Conservation (phyloP, 2,797 vertebrate genomes). For the Xiphorhynchus erythropygius region DNA sequence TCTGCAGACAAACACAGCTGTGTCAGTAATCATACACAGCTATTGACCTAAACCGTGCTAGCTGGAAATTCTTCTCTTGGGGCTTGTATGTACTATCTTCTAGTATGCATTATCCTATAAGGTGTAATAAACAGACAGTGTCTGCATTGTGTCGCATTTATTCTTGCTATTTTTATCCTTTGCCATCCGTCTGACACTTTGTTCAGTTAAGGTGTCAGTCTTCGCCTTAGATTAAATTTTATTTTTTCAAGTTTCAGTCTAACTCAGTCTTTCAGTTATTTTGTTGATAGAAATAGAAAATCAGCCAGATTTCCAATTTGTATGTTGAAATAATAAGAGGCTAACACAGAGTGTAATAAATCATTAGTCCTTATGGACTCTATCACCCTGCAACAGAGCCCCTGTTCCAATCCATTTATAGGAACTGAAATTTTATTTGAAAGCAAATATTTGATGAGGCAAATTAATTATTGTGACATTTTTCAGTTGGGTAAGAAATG, state of each 20-base stretch:
- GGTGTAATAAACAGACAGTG: not conserved
- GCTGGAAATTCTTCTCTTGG: not conserved
- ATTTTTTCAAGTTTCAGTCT: not conserved
- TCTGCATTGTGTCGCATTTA: slow-evolving; percentile 16
- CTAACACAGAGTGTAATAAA: not conserved
- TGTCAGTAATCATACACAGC: not conserved
- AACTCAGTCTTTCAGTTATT: not conserved
- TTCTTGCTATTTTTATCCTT: slow-evolving; percentile 26
- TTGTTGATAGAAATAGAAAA: slow-evolving; percentile 5
- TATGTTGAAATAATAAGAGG: slow-evolving; percentile 12
- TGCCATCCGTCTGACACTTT: not conserved
- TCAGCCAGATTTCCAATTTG: not conserved
- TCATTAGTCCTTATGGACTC: not conserved
- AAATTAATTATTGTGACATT: slow-evolving; percentile 73
- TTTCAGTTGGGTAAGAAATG: slow-evolving; percentile 55
- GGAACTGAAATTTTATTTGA: slow-evolving; percentile 56
- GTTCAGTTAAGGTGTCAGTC: not conserved
- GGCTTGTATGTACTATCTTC: not conserved
- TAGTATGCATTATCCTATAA: not conserved
- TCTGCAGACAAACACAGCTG: not conserved
- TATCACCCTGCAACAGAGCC: not conserved
- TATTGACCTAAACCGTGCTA: not conserved
- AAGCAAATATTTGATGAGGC: slow-evolving; percentile 46
- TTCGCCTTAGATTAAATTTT: not conserved
- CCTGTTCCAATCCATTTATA: not conserved